Base-by-base conservation (phyloP, 1,140 invertebrate species). In the Bombus picipes region DNA sequence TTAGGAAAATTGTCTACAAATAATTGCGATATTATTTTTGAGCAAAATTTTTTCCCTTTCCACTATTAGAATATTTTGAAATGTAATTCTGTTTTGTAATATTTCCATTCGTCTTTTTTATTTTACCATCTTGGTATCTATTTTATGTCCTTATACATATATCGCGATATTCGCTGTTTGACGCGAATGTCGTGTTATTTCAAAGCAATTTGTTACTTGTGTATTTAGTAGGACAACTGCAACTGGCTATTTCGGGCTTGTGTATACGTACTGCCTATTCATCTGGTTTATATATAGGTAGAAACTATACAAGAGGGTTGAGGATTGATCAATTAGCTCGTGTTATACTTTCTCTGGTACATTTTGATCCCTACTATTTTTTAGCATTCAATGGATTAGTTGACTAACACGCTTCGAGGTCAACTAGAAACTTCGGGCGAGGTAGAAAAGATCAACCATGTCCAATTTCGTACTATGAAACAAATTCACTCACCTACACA, bases 271-370 rank as follows among this genome's bases (percentile, higher is more conserved):
- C 18, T n/a, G 25, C 13, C 74, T 76, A 76, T 76, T 59, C 53
- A 76, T 4, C 28, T 8, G 53, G 32, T 43, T 34, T 57, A 76
- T 59, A 39, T 53, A 39, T 53, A 59, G 25, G 18, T n/a, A 12
- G n/a, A 53, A 6, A 53, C 47, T 53, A 59, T 76, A 39, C 74
- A 39, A 15, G 9, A 32, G 34, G 34, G 8, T 59, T 10, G 25
- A 74, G 53, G 74, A 76, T 76, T 39, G 74, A 76, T 76, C 53
- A 76, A 59, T 76, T 76, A 76, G 34, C 37, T 57, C 34, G 34
- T 37, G 73, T 75, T 75, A 57, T 75, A 53, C 32, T 47, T 75
- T 43, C 73, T 34, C 41, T 53, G 22, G 47, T 75, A 59, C 74
- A 15, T 59, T 59, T 18, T 76, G 53, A 76, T 76, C 34, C 53